Evolutionary conservation across 2,113 vertebrate genomes (phyloP), one percentile per base, ranked within the genome.

Genomic region (Petroica traversi): DNA sequence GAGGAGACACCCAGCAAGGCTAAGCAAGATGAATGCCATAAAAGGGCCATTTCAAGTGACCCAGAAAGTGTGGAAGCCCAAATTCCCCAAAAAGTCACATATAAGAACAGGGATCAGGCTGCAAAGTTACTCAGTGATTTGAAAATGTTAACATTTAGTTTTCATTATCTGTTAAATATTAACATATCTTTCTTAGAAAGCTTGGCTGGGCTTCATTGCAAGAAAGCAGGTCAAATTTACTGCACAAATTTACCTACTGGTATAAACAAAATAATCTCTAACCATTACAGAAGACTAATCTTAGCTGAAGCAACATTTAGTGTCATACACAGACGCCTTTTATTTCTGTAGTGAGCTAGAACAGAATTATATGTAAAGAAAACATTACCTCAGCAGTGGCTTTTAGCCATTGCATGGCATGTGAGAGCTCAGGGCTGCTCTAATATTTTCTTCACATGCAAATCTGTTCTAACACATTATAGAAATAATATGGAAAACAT

Each of bases 221-320:
- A 97, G 95, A 95, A 95, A 96, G 79, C 55, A 94, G 79, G 61
- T 88, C 76, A 95, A 82, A 95, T 93, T 75, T 93, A 95, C 79
- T 78, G 72, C 91, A 94, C 69, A 88, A 76, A 86, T 93, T 89
- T 89, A 89, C 89, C 82, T 69, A 78, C n/a, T 7, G 14, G 52
- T 87, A 95, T 91, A 85, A 92, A 93, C 86, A 89, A 88, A 95
- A 93, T 88, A 89, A 97, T 96, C 92, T 93, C 91, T 80, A 71
- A 93, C 90, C 93, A 97, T 92, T 92, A 94, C 61, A 94, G 59
- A 88, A 90, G 89, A 74, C 59, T 88, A 92, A 92, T 89, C 92
- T 97, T 78, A 97, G 95, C 95, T 91, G 80, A 64, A 95, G 68
- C 1, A 4, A 61, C 61, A 87, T 86, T 95, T 67, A 82, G 79